phyloP scores from a whole-genome alignment of 2,113 vertebrate species.

The Xiphophorus hellerii region DNA sequence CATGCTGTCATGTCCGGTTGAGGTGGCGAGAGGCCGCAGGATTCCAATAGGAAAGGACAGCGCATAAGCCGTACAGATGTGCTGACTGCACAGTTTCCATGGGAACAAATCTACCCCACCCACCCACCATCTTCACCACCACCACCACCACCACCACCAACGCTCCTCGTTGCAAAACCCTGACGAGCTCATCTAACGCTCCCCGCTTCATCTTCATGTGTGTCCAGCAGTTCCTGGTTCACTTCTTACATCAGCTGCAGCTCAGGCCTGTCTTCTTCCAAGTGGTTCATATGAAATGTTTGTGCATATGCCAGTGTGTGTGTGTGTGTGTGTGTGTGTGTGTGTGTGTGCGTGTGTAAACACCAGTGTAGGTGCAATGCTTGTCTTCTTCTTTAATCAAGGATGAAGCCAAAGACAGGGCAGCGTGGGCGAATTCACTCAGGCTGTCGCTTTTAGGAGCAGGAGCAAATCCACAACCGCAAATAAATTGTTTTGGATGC shows the following conservation, averaged over 20 bases:
- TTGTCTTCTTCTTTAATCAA: slow-evolving; percentile 68
- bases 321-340: slow-evolving; percentile 4
- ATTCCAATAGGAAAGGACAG: slow-evolving; percentile 67
- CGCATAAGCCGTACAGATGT: slow-evolving; percentile 76
- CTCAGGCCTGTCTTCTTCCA: slow-evolving; percentile 31
- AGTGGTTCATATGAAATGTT: slow-evolving; percentile 27
- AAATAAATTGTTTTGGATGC: slow-evolving; percentile 21
- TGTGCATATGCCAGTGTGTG: slow-evolving; percentile 1
- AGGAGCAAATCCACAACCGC: slow-evolving; percentile 7
- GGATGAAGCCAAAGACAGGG: slow-evolving; percentile 38
- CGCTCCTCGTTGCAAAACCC: slow-evolving; percentile 57
- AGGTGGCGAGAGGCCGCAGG: slow-evolving; percentile 53
- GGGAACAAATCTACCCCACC: slow-evolving; percentile 70
- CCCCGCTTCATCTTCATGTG: slow-evolving; percentile 54
- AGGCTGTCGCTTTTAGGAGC: slow-evolving; percentile 14
- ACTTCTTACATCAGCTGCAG: slow-evolving; percentile 43
- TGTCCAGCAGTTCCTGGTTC: slow-evolving; percentile 29
- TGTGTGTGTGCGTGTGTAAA: slow-evolving; percentile 5
- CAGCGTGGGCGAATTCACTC: slow-evolving; percentile 40
- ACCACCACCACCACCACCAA: slow-evolving; percentile 39
- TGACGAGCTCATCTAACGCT: slow-evolving; percentile 59
- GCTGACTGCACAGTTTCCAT: slow-evolving; percentile 86
- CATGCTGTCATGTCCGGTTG: slow-evolving; percentile 59
- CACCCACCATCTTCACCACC: slow-evolving; percentile 37
- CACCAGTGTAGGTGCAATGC: slow-evolving; percentile 16